Evolutionary conservation across 1,140 invertebrate species (phyloP).

Genomic region (Melanaphis sacchari): DNA sequence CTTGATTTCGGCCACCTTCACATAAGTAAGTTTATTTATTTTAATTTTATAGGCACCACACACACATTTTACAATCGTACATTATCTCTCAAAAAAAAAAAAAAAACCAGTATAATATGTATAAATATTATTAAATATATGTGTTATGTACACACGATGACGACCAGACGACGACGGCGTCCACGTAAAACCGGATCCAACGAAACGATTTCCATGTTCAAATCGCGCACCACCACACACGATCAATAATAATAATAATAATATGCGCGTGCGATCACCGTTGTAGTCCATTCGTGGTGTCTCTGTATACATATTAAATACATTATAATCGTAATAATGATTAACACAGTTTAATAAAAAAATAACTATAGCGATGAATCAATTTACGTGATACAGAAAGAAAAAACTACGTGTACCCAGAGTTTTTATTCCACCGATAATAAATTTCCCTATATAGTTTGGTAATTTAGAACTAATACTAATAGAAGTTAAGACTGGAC

Average conservation of each 20-base stretch:
- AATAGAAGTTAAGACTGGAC: too few relatives aligned
- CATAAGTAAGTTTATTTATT: neutral
- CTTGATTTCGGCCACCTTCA: neutral
- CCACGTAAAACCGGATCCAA: constrained; percentile 51
- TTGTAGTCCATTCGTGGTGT: neutral
- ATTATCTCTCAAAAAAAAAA: neutral
- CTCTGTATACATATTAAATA: neutral
- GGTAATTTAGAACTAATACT: neutral
- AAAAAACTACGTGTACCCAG: neutral
- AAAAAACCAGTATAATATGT: neutral
- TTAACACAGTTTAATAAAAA: neutral
- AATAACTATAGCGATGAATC: neutral
- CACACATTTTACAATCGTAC: neutral
- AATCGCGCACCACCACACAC: constrained; percentile 45
- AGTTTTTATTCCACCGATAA: neutral
- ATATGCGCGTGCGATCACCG: constrained; percentile 37
- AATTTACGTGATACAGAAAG: neutral
- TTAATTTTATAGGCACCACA: neutral
- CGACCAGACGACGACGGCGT: constrained; percentile 33
- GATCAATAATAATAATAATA: constrained; percentile 48
- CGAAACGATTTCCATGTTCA: constrained; percentile 52
- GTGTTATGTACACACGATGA: neutral
- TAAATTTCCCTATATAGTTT: neutral
- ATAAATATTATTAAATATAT: neutral
- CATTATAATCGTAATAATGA: neutral